Evolutionary conservation across 1,140 invertebrate species (phyloP), one percentile per base, ranked within the genome.

Genomic region (Elymnias hypermnestra): DNA sequence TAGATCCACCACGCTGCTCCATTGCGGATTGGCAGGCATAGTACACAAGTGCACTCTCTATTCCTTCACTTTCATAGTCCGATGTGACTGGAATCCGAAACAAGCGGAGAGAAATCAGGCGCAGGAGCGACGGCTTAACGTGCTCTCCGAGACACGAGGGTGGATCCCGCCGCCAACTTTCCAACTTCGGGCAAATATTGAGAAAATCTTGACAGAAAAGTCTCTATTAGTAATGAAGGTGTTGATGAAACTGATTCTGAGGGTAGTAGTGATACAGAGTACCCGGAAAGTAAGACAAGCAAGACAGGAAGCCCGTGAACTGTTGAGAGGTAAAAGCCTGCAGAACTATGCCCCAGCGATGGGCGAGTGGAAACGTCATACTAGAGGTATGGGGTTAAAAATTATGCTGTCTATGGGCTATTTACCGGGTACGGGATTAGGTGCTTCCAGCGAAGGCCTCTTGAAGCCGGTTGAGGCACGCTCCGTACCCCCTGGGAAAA

Each of bases 331-430:
- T 55, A 71, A 70, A 58, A 85, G 63, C 26, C 65, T 54, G 56
- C 83, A 58, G 61, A 86, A 60, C 62, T 84, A 58, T 56, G 73
- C 84, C 0, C 86, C 83, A 26, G 72, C 86, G 13, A 79, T 97
- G 19, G 95, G 95, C 17, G 91, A 91, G 50, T 97, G 96, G 96
- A 95, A 97, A 65, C 90, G 91, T 70, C 89, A 96, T 82, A 97
- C 96, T 5, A 93, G 90, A 86, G 95, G 96, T 13, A 95, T 97
- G 31, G 96, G 95, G 0, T 97, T 95, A 0, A 95, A 94, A 81
- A 71, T 98, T 53, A 95, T 98, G 94, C 86, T 89, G 5, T 92
- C 94, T 84, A 97, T 98, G 95, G 96, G 96, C 0, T 98, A 97
- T 61, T 88, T 96, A 18, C 83, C 90, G 39, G 96, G 96, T 4